phyloP scores from a whole-genome alignment of 1,140 invertebrate genomes.

The Camponotus pennsylvanicus region DNA sequence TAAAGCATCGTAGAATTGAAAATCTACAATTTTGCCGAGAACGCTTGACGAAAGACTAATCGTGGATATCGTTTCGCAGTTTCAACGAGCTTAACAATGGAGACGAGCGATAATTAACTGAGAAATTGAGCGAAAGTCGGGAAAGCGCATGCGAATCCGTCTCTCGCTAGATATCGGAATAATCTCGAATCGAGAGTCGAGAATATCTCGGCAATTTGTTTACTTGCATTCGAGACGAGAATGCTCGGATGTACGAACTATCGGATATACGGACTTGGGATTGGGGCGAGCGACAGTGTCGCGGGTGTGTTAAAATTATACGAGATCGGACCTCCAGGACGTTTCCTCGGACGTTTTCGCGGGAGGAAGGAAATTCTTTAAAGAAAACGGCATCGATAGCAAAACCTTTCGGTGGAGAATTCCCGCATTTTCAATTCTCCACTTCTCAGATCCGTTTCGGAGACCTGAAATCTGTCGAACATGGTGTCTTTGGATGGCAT shows the following conservation, averaged over 20 bases:
- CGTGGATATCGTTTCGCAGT: conserved; percentile 23
- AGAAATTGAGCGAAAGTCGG: conserved; percentile 68
- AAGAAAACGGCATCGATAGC: neutral
- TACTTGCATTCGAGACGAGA: conserved; percentile 45
- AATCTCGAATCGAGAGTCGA: conserved; percentile 62
- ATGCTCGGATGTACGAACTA: conserved; percentile 45
- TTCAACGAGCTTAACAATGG: conserved; percentile 59
- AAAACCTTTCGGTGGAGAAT: conserved; percentile 50
- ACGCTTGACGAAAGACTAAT: neutral
- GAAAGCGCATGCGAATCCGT: conserved; percentile 65
- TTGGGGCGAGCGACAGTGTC: neutral
- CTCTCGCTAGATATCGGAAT: conserved; percentile 68
- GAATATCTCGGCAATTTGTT: conserved; percentile 64
- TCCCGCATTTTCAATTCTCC: conserved; percentile 60
- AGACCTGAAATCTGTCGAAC: conserved; percentile 56
- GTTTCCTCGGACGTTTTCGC: neutral
- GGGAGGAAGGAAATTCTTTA: conserved; percentile 21
- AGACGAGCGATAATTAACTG: conserved; percentile 68
- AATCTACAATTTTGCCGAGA: neutral
- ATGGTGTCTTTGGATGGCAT: conserved; percentile 65
- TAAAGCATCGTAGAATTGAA: neutral
- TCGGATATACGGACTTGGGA: neutral
- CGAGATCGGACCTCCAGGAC: neutral
- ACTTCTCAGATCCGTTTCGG: conserved; percentile 3
- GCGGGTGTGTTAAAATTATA: conserved; percentile 30